Evolutionary conservation across 2,113 vertebrate species (phyloP), one percentile per base, ranked within the genome.

Genomic region (Cyprinodon brontotheroides): DNA sequence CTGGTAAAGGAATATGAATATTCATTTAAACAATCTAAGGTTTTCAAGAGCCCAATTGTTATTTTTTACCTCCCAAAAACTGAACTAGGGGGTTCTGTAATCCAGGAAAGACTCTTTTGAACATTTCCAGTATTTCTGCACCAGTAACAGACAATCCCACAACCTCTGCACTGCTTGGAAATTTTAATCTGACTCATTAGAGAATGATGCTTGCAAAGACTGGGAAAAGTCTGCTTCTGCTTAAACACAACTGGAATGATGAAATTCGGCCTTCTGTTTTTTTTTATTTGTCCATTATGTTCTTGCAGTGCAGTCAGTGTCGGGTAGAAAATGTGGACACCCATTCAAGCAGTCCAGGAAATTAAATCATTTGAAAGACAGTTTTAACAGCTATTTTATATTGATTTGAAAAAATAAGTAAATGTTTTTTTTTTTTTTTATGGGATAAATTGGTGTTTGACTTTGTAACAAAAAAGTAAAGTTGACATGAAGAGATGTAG

Each of bases 181-280:
- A 91, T 82, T 91, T 89, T 89, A 88, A 81, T 85, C 78, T 88
- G 85, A 92, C 85, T 91, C 87, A 91, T 89, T 87, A 86, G 77
- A 86, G 84, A 81, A 89, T 77, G 48, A 53, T 53, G 48, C 48
- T 53, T 53, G 48, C 48, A 53, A 77, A 76, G 79, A 75, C 82
- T 76, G 84, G 78, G n/a, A n/a, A n/a, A n/a, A n/a, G n/a, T n/a
- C n/a, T n/a, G n/a, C n/a, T n/a, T n/a, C n/a, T n/a, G n/a, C n/a
- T n/a, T n/a, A n/a, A n/a, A n/a, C n/a, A n/a, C n/a, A n/a, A 29
- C 1, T 29, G 72, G 60, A 78, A 73, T 13, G 70, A 62, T 61
- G 62, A 85, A 86, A 85, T 48, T 15, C 57, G 74, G 71, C 38
- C 77, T 57, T 57, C 41, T 41, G 41, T 41, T 4, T 41, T 41